A percentile compares a stretch with the other conserved stretches of the same genome.
These are phyloP conservation scores for Gallirallus australis DNA, from an alignment of 2,797 vertebrate genomes.

Conservation along the genomic window DNA sequence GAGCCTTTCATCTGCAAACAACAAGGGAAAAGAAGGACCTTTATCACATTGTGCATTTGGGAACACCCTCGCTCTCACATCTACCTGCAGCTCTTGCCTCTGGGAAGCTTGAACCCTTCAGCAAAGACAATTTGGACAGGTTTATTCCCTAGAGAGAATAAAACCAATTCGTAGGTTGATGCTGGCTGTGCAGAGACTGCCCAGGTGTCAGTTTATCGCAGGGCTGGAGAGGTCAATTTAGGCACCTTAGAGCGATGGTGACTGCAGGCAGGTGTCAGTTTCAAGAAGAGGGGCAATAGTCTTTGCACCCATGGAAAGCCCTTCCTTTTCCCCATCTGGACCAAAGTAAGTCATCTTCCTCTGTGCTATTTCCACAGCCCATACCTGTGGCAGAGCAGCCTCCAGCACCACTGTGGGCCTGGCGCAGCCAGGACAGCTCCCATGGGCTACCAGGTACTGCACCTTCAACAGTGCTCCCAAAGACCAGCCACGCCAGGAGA, in stretches of 20 bases:
- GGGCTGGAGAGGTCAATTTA: neutral
- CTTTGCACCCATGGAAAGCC: neutral
- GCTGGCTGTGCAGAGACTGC: neutral
- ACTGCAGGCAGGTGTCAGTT: neutral
- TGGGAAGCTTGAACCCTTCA: neutral
- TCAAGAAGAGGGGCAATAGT: neutral
- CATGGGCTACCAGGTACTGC: accelerated
- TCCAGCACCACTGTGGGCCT: neutral
- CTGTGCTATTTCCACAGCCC: neutral
- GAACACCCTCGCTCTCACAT: neutral
- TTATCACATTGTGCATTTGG: neutral
- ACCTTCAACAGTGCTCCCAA: neutral
- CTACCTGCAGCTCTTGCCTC: neutral
- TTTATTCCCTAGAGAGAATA: neutral
- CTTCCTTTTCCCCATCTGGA: neutral
- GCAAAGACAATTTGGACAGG: neutral
- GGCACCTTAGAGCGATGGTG: neutral
- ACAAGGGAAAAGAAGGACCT: neutral
- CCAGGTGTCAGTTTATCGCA: neutral
- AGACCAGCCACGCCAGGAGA: accelerated
- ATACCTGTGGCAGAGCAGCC: accelerated
- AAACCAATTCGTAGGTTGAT: neutral
- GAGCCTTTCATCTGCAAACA: neutral
- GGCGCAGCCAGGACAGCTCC: neutral
- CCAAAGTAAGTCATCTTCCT: neutral